phyloP scores from a whole-genome alignment of 2,888 invertebrate genomes.

The Ectemnius continuus region DNA sequence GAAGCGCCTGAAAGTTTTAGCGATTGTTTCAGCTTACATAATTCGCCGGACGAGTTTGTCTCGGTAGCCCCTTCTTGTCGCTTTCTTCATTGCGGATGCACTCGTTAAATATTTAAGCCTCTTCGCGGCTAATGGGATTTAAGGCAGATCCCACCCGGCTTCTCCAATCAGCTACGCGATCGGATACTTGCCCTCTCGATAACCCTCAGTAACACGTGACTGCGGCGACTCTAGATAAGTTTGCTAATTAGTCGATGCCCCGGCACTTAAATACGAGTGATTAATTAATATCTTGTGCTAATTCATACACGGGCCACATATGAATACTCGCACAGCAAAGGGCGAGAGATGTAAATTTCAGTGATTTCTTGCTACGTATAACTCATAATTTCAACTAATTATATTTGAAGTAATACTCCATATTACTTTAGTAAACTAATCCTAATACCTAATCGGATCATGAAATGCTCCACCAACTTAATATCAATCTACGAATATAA shows the following conservation, averaged over 20 bases:
- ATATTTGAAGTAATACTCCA: no score
- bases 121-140: slow-evolving; percentile 13
- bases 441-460: no score
- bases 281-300: slow-evolving; percentile 35
- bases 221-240: slow-evolving; percentile 40
- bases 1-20: slow-evolving; percentile 17
- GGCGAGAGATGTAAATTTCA: no score
- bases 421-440: no score
- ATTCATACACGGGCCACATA: no score
- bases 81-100: slow-evolving; percentile 1
- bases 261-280: slow-evolving; percentile 41
- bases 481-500: no score
- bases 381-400: no score
- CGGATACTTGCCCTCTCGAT: slow-evolving; percentile 26
- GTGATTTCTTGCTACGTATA: no score
- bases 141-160: slow-evolving; percentile 16
- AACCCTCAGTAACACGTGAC: slow-evolving; percentile 25
- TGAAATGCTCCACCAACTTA: no score
- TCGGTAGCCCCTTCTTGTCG: background rate
- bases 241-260: slow-evolving; percentile 57
- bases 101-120: slow-evolving; percentile 27
- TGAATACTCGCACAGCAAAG: no score
- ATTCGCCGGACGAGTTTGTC: slow-evolving; percentile 3
- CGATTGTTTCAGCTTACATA: slow-evolving; percentile 14
- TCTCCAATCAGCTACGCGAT: no score